Evolutionary conservation across 1,140 invertebrate species (phyloP), one percentile per base, ranked within the genome.

Genomic region (Apis florea): DNA sequence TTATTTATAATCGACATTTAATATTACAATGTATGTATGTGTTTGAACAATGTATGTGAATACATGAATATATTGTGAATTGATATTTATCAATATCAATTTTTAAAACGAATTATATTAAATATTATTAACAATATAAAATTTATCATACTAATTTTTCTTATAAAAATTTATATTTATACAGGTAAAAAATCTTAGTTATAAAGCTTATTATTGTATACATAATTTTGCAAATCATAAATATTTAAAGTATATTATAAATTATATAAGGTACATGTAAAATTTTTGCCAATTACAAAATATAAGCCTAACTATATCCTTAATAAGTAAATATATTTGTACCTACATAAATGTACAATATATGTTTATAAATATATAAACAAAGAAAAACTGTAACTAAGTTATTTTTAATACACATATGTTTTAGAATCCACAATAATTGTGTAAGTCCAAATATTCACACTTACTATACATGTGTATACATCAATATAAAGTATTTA

Each of bases 161-260:
- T 40, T 79, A 80, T 80, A 66, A 74, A 74, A 81, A 67, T 75
- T 53, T 47, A 71, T 61, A 71, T 17, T 26, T 74, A 56, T n/a
- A 71, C 24, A 70, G 1, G 47, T 75, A 75, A 67, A 75, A 81
- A 81, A 74, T 64, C 24, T 75, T 73, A 63, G 51, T 64, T 75
- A 17, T 67, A 56, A 75, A 81, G 51, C 51, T 58, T 31, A 56
- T 54, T 26, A 58, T 40, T 75, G 40, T 74, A 75, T 67, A 75
- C 21, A 64, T 53, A 12, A 15, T 75, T 40, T 56, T 67, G 53
- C 24, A 75, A 56, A 58, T 73, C 21, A 73, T 64, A 72, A 71
- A 72, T 17, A 64, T 79, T 73, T 72, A 72, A 64, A 47, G 1
- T 73, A 53, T 69, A n/a, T 40, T 40, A 63, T 56, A 19, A 64